Conservation (phyloP, 1,140 invertebrate genomes). For the Carposina sasakii region DNA sequence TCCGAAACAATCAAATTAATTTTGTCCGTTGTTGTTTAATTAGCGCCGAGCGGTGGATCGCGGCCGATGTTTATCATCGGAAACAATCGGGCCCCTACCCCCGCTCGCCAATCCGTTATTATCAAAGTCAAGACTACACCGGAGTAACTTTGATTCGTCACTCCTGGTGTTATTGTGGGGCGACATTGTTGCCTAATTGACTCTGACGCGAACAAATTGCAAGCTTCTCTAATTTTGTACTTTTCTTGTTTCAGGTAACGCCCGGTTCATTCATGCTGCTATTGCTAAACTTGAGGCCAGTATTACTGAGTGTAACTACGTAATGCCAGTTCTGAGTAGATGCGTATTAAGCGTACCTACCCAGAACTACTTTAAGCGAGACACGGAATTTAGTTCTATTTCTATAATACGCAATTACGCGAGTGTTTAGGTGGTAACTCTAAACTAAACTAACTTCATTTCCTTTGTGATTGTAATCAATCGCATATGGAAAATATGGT, state of each 20-base stretch:
- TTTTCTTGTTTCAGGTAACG: conserved; percentile 61
- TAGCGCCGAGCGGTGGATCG: conserved; percentile 60
- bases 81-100: conserved; percentile 56
- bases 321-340: too few relatives aligned
- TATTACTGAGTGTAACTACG: too few relatives aligned
- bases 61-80: conserved; percentile 67
- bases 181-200: conserved; percentile 57
- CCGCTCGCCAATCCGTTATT: conserved; percentile 57
- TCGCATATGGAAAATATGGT: conserved; percentile 51
- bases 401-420: too few relatives aligned
- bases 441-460: too few relatives aligned
- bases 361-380: too few relatives aligned
- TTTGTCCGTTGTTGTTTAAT: conserved; percentile 70
- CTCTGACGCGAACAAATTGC: conserved; percentile 47
- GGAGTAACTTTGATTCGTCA: conserved; percentile 68
- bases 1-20: conserved; percentile 69
- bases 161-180: conserved; percentile 57
- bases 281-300: too few relatives aligned
- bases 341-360: too few relatives aligned
- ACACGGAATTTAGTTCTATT: too few relatives aligned
- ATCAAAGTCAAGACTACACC: conserved; percentile 66
- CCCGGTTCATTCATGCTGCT: too few relatives aligned
- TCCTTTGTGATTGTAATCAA: too few relatives aligned
- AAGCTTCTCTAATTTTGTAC: conserved; percentile 42
- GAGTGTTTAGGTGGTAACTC: too few relatives aligned